Conservation (phyloP, 1,140 invertebrate species). For the Drosophila nebulosa region DNA sequence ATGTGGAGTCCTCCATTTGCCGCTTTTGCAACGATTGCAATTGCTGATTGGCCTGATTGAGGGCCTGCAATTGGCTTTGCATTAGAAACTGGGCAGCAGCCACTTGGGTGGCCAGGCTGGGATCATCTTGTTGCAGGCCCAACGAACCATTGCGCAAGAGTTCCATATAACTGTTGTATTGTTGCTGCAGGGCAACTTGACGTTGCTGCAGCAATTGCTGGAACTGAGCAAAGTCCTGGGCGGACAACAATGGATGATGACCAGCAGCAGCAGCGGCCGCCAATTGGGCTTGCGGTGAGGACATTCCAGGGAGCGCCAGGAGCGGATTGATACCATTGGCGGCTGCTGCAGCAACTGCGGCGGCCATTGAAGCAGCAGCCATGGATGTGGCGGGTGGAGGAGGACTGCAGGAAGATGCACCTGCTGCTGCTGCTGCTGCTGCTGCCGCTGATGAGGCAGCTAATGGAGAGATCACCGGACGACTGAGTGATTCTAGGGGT, state of each 20-base stretch:
- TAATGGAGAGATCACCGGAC: constrained; percentile 49
- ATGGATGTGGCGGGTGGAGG: constrained; percentile 36
- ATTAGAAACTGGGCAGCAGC: constrained; percentile 77
- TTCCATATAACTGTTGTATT: constrained; percentile 77
- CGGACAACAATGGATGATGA: constrained; percentile 53
- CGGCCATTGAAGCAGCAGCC: constrained; percentile 44
- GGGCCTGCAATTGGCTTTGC: constrained; percentile 86
- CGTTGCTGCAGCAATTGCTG: constrained; percentile 75
- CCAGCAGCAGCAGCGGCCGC: constrained; percentile 46
- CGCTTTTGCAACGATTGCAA: constrained; percentile 90
- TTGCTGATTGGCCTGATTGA: constrained; percentile 91
- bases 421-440: neutral
- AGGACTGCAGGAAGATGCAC: neutral
- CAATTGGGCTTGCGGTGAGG: constrained; percentile 64
- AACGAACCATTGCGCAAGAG: constrained; percentile 64
- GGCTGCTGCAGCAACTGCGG: constrained; percentile 50
- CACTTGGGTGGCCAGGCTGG: constrained; percentile 58
- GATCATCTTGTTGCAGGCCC: constrained; percentile 65
- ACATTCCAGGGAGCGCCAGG: constrained; percentile 52
- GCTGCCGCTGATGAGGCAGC: constrained; percentile 9
- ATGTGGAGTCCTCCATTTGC: constrained; percentile 81
- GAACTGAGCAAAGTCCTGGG: constrained; percentile 71
- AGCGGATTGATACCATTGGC: constrained; percentile 60
- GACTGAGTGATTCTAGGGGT: constrained; percentile 16
- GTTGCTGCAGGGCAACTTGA: constrained; percentile 70